These are phyloP conservation scores for Eudasyphora cyanicolor DNA, from an alignment of 2,888 invertebrate genomes.

Conservation along the genomic window DNA sequence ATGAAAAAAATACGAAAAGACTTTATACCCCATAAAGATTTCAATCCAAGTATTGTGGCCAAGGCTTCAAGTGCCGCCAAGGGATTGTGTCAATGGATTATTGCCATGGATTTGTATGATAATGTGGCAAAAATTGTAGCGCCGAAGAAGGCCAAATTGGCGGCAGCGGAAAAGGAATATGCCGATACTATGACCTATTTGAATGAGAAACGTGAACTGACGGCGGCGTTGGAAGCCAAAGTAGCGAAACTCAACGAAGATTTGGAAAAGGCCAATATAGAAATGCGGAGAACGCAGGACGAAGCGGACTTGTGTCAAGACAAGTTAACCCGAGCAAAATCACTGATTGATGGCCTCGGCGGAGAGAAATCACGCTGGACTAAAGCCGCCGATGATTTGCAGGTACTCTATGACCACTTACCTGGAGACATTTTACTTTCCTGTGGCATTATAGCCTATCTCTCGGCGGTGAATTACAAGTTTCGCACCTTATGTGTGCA, in stretches of 20 bases:
- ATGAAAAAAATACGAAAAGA: conserved; percentile 90
- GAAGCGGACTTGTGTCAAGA: conserved; percentile 91
- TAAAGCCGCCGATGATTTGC: conserved; percentile 87
- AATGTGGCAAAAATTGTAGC: conserved; percentile 90
- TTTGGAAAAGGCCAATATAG: conserved; percentile 87
- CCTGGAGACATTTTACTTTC: conserved; percentile 95
- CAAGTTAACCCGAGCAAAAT: conserved; percentile 92
- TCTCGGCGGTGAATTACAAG: conserved; percentile 90
- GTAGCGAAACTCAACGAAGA: conserved; percentile 87
- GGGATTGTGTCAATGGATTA: conserved; percentile 94
- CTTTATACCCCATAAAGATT: conserved; percentile 88
- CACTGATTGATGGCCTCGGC: conserved; percentile 92
- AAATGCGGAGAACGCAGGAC: conserved; percentile 88
- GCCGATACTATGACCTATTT: conserved; percentile 91
- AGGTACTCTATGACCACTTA: conserved; percentile 88
- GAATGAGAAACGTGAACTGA: conserved; percentile 89
- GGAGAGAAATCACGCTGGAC: conserved; percentile 94
- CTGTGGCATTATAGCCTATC: conserved; percentile 93
- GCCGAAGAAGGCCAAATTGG: conserved; percentile 93
- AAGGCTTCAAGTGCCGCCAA: conserved; percentile 95
- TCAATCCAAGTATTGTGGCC: conserved; percentile 89
- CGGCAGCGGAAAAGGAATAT: conserved; percentile 90
- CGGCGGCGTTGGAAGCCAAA: conserved; percentile 88
- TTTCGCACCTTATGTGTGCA: conserved; percentile 83
- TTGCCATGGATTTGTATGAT: conserved; percentile 96